Evolutionary conservation across 92 coral and sea anemone genomes (phyloP), one percentile per base, ranked within the genome.

Genomic region (Desmophyllum pertusum): DNA sequence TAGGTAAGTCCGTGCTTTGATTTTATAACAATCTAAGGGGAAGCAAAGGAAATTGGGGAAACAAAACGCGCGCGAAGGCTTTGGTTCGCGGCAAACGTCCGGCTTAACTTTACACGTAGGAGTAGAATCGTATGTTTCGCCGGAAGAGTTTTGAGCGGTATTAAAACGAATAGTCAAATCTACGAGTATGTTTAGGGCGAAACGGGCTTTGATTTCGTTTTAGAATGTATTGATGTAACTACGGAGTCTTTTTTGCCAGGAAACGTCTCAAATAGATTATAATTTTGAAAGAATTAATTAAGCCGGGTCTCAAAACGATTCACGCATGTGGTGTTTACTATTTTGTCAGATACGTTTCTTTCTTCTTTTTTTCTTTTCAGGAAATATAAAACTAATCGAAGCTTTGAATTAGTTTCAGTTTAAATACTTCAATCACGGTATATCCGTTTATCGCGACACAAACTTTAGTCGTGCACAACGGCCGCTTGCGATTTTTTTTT

Each of bases 1-100:
- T 23, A 8, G 84, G 76, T 80, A 80, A n/a, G 84, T 80, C 5
- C 23, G 33, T 46, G 65, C 8, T 62, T 78, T 63, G 4, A 50
- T 37, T 67, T n/a, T 14, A 14, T 23, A 10, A 18, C 69, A 19
- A n/a, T 48, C 59, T 13, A 35, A 27, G n/a, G 14, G 46, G 53
- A n/a, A 30, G n/a, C n/a, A 77, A 18, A 25, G 68, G 39, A 61
- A 77, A 77, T 6, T 42, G 30, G 13, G 40, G 3, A 17, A 78
- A 78, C 64, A 17, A 19, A 10, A 38, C 11, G 18, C 25, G 23
- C 30, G 61, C 1, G 23, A 1, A 68, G 8, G 23, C n/a, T 80
- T 45, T 11, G 36, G 38, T n/a, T 48, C 25, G 67, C 81, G 52
- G 65, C 36, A 25, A 61, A 37, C 37, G 23, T n/a, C 38, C 73